Percentiles rank a stretch among this genome's conserved stretches.
Evolutionary conservation across 2,888 invertebrate genomes (phyloP).

Genomic region (Hypomecis atomaria): DNA sequence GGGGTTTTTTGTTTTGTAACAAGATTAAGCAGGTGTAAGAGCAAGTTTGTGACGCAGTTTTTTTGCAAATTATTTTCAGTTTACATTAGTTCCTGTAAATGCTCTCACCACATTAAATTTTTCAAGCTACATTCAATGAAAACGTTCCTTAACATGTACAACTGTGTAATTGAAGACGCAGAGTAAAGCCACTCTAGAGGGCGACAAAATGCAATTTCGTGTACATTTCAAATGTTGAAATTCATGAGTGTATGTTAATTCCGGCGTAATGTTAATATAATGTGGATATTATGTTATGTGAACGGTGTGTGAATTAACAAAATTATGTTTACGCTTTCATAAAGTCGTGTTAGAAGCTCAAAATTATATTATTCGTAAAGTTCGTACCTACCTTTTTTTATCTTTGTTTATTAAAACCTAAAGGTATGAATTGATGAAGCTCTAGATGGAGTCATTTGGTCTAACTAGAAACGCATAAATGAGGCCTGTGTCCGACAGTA

Average conservation of each 20-base stretch:
- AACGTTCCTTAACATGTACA: slow-evolving; percentile 32
- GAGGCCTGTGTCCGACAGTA: no score
- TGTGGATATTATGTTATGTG: slow-evolving; percentile 41
- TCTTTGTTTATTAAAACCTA: no score
- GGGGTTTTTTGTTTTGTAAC: no score
- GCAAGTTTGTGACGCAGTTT: no score
- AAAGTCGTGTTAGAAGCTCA: not conserved
- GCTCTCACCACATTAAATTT: not conserved
- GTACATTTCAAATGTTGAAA: slow-evolving; percentile 38
- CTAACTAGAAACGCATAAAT: no score
- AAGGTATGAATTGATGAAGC: no score
- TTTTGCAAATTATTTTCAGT: no score
- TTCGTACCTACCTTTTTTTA: no score
- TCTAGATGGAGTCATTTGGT: no score
- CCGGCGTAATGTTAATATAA: slow-evolving; percentile 34
- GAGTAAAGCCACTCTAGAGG: slow-evolving; percentile 42
- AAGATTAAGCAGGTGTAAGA: no score
- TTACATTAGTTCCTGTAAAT: no score
- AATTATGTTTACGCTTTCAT: slow-evolving; percentile 28
- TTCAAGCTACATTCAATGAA: slow-evolving; percentile 1
- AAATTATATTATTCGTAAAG: no score
- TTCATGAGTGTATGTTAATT: slow-evolving; percentile 37
- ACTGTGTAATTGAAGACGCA: slow-evolving; percentile 42
- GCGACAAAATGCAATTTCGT: slow-evolving; percentile 38
- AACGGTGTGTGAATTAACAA: slow-evolving; percentile 33